Evolutionary conservation across 30 jellyfish, hydroid and myxozoan species (phyloP).

Genomic region (Catostylus mosaicus): DNA sequence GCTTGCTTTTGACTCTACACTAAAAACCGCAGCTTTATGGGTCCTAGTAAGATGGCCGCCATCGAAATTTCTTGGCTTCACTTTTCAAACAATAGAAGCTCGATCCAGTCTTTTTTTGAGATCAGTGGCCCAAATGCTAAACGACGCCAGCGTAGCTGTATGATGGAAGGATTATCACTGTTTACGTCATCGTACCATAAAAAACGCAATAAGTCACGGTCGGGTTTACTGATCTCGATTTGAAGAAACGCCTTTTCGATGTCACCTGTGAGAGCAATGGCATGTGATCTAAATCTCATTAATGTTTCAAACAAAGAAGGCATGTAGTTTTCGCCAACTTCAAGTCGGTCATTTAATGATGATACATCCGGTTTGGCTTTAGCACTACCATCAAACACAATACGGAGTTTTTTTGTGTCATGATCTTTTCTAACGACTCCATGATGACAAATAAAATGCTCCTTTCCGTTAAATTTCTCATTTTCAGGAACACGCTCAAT

Average conservation of each 20-base stretch:
- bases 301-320: slow-evolving; percentile 26
- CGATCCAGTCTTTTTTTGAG: no score
- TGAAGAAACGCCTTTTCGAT: slow-evolving; percentile 51
- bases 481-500: slow-evolving; percentile 43
- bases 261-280: slow-evolving; percentile 42
- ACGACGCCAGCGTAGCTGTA: slow-evolving; percentile 22
- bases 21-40: no score
- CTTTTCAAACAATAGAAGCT: no score
- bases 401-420: slow-evolving; percentile 44
- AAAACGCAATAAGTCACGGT: slow-evolving; percentile 34
- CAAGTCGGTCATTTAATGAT: slow-evolving; percentile 51
- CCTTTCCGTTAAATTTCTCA: not conserved
- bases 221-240: slow-evolving; percentile 19
- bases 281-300: slow-evolving; percentile 27
- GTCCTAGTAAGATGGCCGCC: no score
- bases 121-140: slow-evolving; percentile 28
- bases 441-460: slow-evolving; percentile 45
- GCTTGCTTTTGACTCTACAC: no score
- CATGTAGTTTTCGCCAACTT: slow-evolving; percentile 20
- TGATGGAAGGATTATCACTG: slow-evolving; percentile 20
- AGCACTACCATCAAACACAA: slow-evolving; percentile 61
- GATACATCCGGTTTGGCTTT: not conserved
- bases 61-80: no score
- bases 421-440: slow-evolving; percentile 43
- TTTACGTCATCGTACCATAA: slow-evolving; percentile 41